phyloP scores from a whole-genome alignment of 2,888 invertebrate species.

The Protophormia terraenovae region DNA sequence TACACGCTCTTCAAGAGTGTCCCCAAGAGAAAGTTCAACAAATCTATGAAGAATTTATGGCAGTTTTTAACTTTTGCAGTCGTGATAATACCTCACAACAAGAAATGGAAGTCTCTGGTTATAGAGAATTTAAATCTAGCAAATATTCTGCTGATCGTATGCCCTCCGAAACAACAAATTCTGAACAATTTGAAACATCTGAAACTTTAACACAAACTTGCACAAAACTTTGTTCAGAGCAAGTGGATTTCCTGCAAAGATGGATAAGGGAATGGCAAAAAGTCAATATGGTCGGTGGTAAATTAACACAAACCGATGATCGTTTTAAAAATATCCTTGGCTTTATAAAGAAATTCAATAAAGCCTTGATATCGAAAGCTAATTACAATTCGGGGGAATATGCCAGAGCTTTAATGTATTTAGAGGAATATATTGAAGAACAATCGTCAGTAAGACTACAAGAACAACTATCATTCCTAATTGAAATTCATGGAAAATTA shows the following conservation, averaged over 20 bases:
- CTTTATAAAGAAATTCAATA: constrained; percentile 83
- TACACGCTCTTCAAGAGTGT: constrained; percentile 85
- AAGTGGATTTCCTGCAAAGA: constrained; percentile 89
- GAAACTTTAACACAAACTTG: constrained; percentile 81
- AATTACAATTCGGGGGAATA: constrained; percentile 89
- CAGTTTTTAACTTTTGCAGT: constrained; percentile 81
- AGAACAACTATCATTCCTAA: constrained; percentile 85
- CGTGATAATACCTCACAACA: constrained; percentile 53
- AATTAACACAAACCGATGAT: constrained; percentile 77
- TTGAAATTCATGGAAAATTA: constrained; percentile 92
- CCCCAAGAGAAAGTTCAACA: constrained; percentile 79
- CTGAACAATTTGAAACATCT: constrained; percentile 64
- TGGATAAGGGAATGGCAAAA: constrained; percentile 86
- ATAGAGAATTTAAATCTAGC: constrained; percentile 74
- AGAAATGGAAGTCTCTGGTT: constrained; percentile 68
- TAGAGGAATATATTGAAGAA: constrained; percentile 87
- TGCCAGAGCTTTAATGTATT: constrained; percentile 88
- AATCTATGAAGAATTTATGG: constrained; percentile 83
- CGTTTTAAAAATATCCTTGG: constrained; percentile 75
- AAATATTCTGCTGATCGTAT: constrained; percentile 72
- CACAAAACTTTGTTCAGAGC: constrained; percentile 87
- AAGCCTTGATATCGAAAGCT: constrained; percentile 86
- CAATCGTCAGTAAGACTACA: constrained; percentile 82
- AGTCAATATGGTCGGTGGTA: constrained; percentile 70
- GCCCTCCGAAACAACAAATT: neutral